Evolutionary conservation across 2,113 vertebrate species (phyloP).

Genomic region (Stigmatopora nigra): DNA sequence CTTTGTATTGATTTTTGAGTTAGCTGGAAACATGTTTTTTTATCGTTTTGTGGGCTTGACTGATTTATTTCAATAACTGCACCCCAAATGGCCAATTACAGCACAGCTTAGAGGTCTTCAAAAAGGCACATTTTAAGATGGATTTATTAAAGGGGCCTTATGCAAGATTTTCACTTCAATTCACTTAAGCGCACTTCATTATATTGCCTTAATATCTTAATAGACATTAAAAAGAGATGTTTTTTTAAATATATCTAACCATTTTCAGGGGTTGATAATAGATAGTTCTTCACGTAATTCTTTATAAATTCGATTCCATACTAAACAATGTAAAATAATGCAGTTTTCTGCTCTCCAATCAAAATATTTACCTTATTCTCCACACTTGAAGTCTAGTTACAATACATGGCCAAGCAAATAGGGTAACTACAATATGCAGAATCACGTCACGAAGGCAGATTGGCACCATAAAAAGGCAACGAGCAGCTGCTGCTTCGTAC

Average conservation of each 20-base stretch:
- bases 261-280: too few species aligned
- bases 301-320: not conserved
- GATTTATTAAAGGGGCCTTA: too few species aligned
- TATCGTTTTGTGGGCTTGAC: not conserved
- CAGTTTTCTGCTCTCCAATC: not conserved
- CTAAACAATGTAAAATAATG: not conserved
- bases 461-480: constrained; percentile 28
- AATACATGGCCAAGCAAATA: not conserved
- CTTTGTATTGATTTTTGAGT: constrained; percentile 27
- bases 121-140: not conserved
- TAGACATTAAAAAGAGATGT: not conserved
- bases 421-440: constrained; percentile 4
- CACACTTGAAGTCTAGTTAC: not conserved
- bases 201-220: too few species aligned
- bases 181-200: too few species aligned
- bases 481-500: constrained; percentile 23
- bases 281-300: not conserved
- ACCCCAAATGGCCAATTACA: not conserved
- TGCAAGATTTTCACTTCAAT: too few species aligned
- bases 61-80: constrained; percentile 5
- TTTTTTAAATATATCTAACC: not conserved
- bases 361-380: not conserved
- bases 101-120: not conserved
- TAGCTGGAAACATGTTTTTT: constrained; percentile 9
- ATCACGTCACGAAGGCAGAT: constrained; percentile 6